phyloP scores from a whole-genome alignment of 2,888 invertebrate genomes.

The Tenthredo mesomela region DNA sequence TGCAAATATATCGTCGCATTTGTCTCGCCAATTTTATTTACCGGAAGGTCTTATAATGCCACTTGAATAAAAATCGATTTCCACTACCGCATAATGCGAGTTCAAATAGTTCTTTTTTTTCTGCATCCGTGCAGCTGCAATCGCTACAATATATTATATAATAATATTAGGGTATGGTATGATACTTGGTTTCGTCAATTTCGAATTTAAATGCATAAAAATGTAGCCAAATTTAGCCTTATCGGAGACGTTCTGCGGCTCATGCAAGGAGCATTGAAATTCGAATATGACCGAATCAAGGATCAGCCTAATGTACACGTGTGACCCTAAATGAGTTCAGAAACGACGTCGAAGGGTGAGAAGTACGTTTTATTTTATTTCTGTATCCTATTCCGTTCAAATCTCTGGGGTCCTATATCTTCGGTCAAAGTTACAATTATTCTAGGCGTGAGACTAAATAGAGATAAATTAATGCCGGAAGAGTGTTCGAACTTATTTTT shows the following conservation, averaged over 20 bases:
- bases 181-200: too few relatives aligned
- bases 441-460: background rate
- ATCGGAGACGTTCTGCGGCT: too few relatives aligned
- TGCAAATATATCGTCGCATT: background rate
- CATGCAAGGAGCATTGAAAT: too few relatives aligned
- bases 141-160: too few relatives aligned
- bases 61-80: background rate
- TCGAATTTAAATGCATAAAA: too few relatives aligned
- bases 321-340: background rate
- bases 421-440: background rate
- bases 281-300: too few relatives aligned
- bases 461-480: background rate
- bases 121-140: background rate
- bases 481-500: conserved; percentile 18
- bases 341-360: background rate
- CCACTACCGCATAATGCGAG: background rate
- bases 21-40: background rate
- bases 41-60: background rate
- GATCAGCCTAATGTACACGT: background rate
- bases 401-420: conserved; percentile 25
- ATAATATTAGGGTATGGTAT: too few relatives aligned
- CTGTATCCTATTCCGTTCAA: background rate
- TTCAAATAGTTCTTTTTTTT: background rate
- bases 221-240: too few relatives aligned
- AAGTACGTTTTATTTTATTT: background rate